Evolutionary conservation across 2,797 vertebrate species (phyloP), one percentile per base, ranked within the genome.

Genomic region (Leptatherina wallacei): DNA sequence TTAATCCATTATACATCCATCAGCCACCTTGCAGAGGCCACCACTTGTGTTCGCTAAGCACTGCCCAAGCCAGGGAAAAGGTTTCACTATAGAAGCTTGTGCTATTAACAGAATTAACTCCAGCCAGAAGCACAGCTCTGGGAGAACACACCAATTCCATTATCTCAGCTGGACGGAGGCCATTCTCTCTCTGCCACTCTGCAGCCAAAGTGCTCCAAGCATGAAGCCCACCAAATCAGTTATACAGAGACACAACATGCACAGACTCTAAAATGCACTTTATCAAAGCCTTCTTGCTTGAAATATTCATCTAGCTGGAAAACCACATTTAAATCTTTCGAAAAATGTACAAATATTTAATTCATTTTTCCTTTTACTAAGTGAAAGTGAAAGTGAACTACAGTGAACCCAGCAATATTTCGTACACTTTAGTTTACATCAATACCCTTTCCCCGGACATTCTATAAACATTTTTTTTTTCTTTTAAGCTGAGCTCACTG

Each of bases 61-160:
- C 71, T 60, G 83, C 78, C 79, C 76, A 81, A 82, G 82, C 84
- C 75, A 78, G 68, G 30, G 61, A 82, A 85, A 69, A 70, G 79
- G 71, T 85, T 85, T 82, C 88, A 89, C 87, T 78, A 84, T 74
- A 83, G 93, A 91, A 87, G 90, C 86, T 85, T 71, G 82, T 86
- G 92, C 93, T 94, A 94, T 94, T 95, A 95, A 94, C 92, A 89
- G 93, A 95, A 95, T 95, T 95, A 95, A 94, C 90, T 95, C 91
- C 92, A 90, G 91, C 93, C 90, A 94, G 92, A 88, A 94, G 89
- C 86, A 74, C 88, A 85, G 90, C 92, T 92, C 87, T 75, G 92
- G 88, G 92, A 94, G 88, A 94, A 95, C 93, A 95, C 89, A 93
- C 92, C 94, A 94, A 95, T 94, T 95, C 94, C 94, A 95, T 95